Base-by-base conservation (phyloP, 2,113 vertebrate species). In the Brienomyrus brachyistius region DNA sequence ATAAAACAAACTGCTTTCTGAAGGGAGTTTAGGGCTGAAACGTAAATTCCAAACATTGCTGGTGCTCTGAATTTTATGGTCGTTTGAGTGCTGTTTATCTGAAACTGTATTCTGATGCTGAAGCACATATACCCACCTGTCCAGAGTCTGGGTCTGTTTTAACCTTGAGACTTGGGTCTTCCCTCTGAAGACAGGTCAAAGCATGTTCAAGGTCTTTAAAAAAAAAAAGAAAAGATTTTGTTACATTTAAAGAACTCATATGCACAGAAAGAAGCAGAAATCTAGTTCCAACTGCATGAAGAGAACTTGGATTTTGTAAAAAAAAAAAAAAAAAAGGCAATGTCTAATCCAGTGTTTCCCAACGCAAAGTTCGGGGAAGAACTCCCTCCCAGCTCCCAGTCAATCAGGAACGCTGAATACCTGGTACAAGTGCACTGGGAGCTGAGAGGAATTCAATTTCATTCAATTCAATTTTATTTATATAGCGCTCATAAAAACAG, bases 161-260 rank as follows among this genome's bases (percentile, higher is more conserved):
- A 89, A 96, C 95, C 94, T 96, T 96, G 4, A 96, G 94, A 70
- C 96, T 96, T 90, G 98, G 98, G 95, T 99, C 98, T 95, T 99
- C 98, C 93, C 97, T 97, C 93, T 99, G 98, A 88, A 99, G 97
- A 92, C 97, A 98, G 90, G 90, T 95, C 86, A 99, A 93, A 0
- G 98, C 98, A 15, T 97, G 95, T 91, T 99, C 98, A 90, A 99
- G 96, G 92, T 98, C 98, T 99, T 89, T 54, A 2, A 47, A 15
- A n/a, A 45, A 91, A 51, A 89, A 27, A 52, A 17, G 80, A 50
- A 19, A 45, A 31, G 52, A 43, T 27, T 23, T 47, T 23, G 52
- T n/a, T 47, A n/a, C 23, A 62, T 13, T 27, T 21, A 45, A 62
- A 43, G 6, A 13, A n/a, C 2, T 27, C 40, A 83, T 66, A 31